Evolutionary conservation across 2,113 vertebrate species (phyloP).

Genomic region (Alectura lathami): DNA sequence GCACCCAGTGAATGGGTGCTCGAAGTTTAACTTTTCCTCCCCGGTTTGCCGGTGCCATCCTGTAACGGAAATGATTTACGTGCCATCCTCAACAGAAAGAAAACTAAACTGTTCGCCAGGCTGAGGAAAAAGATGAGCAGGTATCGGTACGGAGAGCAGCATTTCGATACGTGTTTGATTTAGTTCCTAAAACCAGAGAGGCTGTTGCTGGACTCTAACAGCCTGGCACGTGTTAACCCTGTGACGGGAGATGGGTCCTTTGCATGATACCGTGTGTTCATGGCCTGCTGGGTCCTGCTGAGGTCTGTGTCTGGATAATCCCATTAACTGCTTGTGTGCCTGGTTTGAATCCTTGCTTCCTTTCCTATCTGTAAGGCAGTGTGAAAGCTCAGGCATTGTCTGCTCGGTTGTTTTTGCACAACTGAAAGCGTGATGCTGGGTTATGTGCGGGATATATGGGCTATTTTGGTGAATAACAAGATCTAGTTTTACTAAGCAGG

Average conservation of each 20-base stretch:
- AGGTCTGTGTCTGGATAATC: conserved; percentile 57
- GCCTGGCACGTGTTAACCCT: conserved; percentile 65
- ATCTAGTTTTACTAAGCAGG: background rate
- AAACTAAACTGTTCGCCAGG: conserved; percentile 84
- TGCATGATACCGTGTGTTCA: conserved; percentile 45
- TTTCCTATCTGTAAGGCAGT: background rate
- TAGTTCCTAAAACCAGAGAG: conserved; percentile 38
- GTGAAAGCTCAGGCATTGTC: background rate
- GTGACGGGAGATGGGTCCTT: conserved; percentile 24
- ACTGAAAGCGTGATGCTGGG: background rate
- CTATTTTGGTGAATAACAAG: background rate
- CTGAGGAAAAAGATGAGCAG: conserved; percentile 85
- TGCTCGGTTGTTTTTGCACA: background rate
- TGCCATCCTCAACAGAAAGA: conserved; percentile 83
- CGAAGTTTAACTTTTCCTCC: conserved; percentile 42
- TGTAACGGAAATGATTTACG: conserved; percentile 62
- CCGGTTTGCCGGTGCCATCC: conserved; percentile 46
- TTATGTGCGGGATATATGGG: background rate
- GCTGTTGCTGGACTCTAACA: conserved; percentile 66
- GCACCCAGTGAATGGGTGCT: background rate
- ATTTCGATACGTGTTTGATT: background rate
- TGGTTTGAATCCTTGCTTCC: conserved; percentile 41
- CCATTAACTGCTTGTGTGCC: conserved; percentile 56
- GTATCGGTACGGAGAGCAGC: conserved; percentile 71
- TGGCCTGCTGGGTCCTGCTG: conserved; percentile 51